These are phyloP conservation scores for Imbricaverruca yamaguchii DNA, from an alignment of 2,888 invertebrate species.

Conservation along the genomic window DNA sequence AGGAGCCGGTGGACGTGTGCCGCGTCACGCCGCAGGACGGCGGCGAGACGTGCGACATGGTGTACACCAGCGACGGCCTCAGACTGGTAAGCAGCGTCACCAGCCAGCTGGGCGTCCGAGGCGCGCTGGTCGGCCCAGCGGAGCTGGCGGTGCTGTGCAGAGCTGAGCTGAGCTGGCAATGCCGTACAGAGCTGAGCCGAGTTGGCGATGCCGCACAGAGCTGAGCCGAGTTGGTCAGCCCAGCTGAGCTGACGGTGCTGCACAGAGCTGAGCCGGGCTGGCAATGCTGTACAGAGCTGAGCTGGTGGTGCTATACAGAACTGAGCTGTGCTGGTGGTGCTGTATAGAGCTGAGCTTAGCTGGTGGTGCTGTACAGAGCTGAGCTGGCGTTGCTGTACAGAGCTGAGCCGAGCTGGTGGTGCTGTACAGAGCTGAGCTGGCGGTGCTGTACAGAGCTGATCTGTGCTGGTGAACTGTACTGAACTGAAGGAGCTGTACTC, in stretches of 20 bases:
- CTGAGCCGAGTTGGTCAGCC: neutral
- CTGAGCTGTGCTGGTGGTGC: no score
- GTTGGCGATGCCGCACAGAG: neutral
- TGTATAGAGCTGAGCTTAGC: no score
- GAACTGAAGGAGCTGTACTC: no score
- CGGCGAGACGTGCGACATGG: neutral
- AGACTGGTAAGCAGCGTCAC: neutral
- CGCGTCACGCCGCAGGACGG: neutral
- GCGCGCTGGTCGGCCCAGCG: neutral
- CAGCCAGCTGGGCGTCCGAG: neutral
- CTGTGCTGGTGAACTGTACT: no score
- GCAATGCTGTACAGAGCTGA: no score
- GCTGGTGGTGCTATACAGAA: no score
- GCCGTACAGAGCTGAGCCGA: neutral
- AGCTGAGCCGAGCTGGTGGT: no score
- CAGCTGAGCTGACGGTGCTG: neutral
- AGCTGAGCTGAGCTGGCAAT: neutral
- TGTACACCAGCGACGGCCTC: neutral
- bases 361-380: no score
- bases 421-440: no score
- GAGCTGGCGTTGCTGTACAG: no score
- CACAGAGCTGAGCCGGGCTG: no score
- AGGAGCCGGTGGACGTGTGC: neutral
- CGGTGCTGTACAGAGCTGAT: no score
- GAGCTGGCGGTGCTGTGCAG: neutral